Conservation (phyloP, 2,797 vertebrate genomes). For the Hyperoplus lanceolatus region DNA sequence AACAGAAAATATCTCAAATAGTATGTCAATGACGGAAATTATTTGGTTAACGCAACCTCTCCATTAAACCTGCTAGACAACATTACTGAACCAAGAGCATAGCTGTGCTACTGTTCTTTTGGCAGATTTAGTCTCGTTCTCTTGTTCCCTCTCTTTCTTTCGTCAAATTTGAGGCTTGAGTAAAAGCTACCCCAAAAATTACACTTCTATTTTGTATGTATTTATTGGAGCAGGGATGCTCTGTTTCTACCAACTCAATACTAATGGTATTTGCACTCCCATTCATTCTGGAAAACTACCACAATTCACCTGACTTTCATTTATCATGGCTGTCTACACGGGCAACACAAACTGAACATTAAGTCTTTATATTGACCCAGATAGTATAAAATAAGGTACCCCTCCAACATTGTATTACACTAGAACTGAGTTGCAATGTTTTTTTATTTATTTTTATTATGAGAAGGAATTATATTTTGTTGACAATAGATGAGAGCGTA, state of each 20-base stretch:
- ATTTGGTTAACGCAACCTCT: too few species aligned
- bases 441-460: conserved; percentile 52
- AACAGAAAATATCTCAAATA: not conserved
- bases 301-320: conserved; percentile 86
- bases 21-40: not conserved
- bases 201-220: conserved; percentile 53
- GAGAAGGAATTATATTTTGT: conserved; percentile 9
- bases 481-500: not conserved
- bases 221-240: conserved; percentile 73
- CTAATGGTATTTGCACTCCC: conserved; percentile 78
- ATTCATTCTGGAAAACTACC: conserved; percentile 83
- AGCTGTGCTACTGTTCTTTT: not conserved
- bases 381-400: conserved; percentile 80
- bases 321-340: conserved; percentile 82
- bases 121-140: not conserved
- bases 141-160: not conserved
- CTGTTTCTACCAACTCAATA: conserved; percentile 63
- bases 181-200: conserved; percentile 57
- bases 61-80: not conserved
- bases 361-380: conserved; percentile 81
- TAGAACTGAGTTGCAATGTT: conserved; percentile 64
- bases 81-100: not conserved
- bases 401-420: conserved; percentile 81
- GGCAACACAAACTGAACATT: conserved; percentile 77
- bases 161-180: conserved; percentile 29